Evolutionary conservation across 2,113 vertebrate species (phyloP).

Genomic region (Crotalus viridis): DNA sequence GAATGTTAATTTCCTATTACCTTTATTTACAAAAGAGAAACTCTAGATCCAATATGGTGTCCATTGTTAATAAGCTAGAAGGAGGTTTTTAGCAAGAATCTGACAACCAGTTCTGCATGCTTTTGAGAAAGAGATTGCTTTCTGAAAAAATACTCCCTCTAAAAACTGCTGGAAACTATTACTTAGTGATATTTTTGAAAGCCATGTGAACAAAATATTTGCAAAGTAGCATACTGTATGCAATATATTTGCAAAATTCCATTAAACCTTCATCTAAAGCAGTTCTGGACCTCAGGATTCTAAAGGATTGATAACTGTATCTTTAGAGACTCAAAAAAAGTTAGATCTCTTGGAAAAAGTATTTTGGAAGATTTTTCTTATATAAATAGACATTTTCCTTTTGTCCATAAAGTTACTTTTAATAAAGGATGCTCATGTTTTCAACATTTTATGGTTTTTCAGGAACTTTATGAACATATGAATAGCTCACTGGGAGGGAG

Average conservation of each 20-base stretch:
- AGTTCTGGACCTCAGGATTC: neutral
- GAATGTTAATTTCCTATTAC: neutral
- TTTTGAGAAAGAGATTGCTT: neutral
- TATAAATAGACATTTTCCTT: constrained; percentile 9
- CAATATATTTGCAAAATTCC: neutral
- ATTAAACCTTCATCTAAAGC: neutral
- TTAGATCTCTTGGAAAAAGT: neutral
- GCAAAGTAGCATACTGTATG: neutral
- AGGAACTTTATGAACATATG: constrained; percentile 99
- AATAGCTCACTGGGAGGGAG: constrained; percentile 87
- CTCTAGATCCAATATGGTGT: neutral
- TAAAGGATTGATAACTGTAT: neutral
- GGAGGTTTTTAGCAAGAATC: neutral
- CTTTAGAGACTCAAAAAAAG: neutral
- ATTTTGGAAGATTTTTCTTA: neutral
- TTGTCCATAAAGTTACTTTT: neutral
- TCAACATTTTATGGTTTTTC: constrained; percentile 18
- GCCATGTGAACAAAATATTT: neutral
- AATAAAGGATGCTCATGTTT: neutral
- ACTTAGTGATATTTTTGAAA: neutral
- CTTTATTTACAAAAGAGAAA: neutral
- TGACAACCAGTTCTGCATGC: neutral
- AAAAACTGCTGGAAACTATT: neutral
- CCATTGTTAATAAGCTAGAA: neutral
- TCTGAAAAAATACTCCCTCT: neutral